Base-by-base conservation (phyloP, 2,888 invertebrate species). In the Neocrepidodera transversa region DNA sequence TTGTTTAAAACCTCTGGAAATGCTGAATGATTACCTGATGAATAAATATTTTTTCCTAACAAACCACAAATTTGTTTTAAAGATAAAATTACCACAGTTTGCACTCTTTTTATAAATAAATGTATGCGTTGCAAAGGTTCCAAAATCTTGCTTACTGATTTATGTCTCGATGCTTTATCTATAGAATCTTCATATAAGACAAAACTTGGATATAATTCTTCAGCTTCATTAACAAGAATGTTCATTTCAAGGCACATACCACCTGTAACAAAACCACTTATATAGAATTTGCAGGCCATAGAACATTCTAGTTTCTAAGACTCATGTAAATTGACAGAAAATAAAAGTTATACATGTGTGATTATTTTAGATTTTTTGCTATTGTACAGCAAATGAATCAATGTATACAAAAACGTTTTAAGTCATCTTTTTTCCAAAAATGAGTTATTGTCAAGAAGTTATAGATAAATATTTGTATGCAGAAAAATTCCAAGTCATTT, bases 181-280 rank as follows among this genome's bases (percentile, higher is more conserved):
- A 75, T 73, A 8, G 45, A 87, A 81, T 90, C 88, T 63, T 87
- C 89, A 82, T 89, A 89, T 53, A 85, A 83, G 54, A 89, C 80
- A 68, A 91, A 78, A 58, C 85, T 84, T 60, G 81, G 79, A 68
- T 85, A 88, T 77, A 83, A 86, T 81, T 83, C 83, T 58, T 83
- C 81, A 6, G 91, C 89, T 77, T 92, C 90, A 52, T 80, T 79
- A 68, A 86, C 85, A 11, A 95, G 81, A 51, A 83, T 76, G 53
- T 85, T 81, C 59, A 92, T 86, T 82, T 96, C 95, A 67, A 86
- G 83, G 77, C 92, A 93, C 1, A 94, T 81, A 6, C 90, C 86
- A 11, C 90, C 42, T 42, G 13, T n/a, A 40, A 40, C 16, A 40
- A 40, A 40, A 10, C 2, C n/a, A n/a, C n/a, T n/a, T n/a, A n/a